Evolutionary conservation across 2,888 invertebrate genomes (phyloP).

Genomic region (Lysandra coridon): DNA sequence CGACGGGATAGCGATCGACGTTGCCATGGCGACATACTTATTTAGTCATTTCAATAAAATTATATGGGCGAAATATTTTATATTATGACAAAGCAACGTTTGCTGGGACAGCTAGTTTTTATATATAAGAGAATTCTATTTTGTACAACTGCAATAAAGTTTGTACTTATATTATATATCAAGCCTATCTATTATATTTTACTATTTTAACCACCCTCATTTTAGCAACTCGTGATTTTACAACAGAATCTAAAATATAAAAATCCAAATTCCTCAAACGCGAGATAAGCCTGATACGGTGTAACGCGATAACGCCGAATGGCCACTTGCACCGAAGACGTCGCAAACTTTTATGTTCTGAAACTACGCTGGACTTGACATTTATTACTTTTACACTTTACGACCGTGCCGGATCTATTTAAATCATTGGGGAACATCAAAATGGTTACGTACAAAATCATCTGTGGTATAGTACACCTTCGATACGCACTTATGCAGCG

Average conservation of each 20-base stretch:
- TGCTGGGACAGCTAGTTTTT: too few species aligned
- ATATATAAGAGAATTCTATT: not conserved
- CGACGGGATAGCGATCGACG: too few species aligned
- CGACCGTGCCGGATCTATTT: conserved; percentile 51
- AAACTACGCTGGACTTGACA: conserved; percentile 70
- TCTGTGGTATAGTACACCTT: too few species aligned
- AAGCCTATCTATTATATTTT: too few species aligned
- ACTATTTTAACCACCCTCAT: too few species aligned
- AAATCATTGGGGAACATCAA: not conserved
- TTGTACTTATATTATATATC: too few species aligned
- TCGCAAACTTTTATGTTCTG: conserved; percentile 70
- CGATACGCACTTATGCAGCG: too few species aligned
- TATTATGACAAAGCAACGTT: too few species aligned
- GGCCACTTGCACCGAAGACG: conserved; percentile 54
- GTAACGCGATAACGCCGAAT: conserved; percentile 61
- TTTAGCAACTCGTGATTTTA: not conserved
- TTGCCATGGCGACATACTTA: too few species aligned
- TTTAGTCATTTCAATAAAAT: too few species aligned
- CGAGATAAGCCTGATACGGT: conserved; percentile 3
- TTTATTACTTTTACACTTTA: conserved; percentile 75
- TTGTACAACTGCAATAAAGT: not conserved
- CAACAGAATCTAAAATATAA: not conserved
- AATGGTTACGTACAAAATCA: not conserved
- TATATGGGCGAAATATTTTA: too few species aligned
- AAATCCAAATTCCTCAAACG: not conserved